Evolutionary conservation across 2,797 vertebrate genomes (phyloP), one percentile per base, ranked within the genome.

Genomic region (Phoxinus dragarum): DNA sequence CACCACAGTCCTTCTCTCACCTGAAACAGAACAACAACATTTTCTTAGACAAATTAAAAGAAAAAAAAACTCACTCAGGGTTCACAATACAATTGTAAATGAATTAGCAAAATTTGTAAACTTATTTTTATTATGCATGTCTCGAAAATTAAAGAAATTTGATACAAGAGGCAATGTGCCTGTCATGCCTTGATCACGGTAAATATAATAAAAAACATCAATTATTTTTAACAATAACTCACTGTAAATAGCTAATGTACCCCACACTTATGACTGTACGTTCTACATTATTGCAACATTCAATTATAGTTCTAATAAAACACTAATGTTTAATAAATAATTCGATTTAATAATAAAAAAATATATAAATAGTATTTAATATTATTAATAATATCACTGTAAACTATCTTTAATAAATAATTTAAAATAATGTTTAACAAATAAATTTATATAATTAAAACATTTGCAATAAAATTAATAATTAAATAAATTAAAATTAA

Each of bases 1-100:
- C 80, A 99, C 97, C 2, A 97, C 90, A 8, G 97, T 99, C 91
- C 91, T 97, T 85, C 97, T 92, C 90, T 99, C 97, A 83, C 98
- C 98, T 99, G 87, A n/a, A 61, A 21, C 81, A 27, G 54, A 49
- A 81, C 27, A 68, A 68, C 27, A 27, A 47, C 9, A 44, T 21
- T 19, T 66, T 31, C 38, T 61, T 21, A 42, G 56, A 47, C 27
- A 23, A 7, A 36, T 23, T 23, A 54, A 6, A 36, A 36, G 4
- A 75, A 36, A 36, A 7, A 12, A 75, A 75, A 75, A 47, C 5
- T 34, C 17, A 34, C 17, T 74, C 44, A 6, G 5, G n/a, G 42
- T 74, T 34, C 34, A 21, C n/a, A 73, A 47, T 27, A 5, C 2
- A 52, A 17, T 34, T 10, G 49, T 34, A 34, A 52, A 34, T 34